Evolutionary conservation across 2,888 invertebrate species (phyloP).

Genomic region (Gymnosoma rotundatum): DNA sequence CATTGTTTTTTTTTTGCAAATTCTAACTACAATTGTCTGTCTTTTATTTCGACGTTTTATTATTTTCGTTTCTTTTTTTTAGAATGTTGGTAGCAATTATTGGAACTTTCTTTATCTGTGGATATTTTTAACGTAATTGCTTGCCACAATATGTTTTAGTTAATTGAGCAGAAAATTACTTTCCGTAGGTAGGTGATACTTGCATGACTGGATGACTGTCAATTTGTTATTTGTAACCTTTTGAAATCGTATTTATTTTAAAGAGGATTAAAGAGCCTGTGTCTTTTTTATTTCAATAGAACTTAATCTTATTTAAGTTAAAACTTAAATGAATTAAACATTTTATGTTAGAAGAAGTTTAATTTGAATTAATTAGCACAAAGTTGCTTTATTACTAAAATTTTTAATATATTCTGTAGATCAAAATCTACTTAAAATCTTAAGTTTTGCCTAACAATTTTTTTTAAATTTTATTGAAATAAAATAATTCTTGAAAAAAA

Average conservation of each 20-base stretch:
- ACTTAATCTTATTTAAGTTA: not conserved
- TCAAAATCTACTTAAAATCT: no score
- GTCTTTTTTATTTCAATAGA: not conserved
- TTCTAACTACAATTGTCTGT: no score
- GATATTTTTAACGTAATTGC: constrained; percentile 79
- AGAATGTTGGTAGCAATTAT: constrained; percentile 34
- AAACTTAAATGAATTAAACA: constrained; percentile 6
- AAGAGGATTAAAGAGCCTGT: not conserved
- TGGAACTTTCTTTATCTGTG: constrained; percentile 55
- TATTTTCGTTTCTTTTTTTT: constrained; percentile 2
- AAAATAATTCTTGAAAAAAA: no score
- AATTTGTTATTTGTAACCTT: constrained; percentile 32
- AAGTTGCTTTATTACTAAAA: no score
- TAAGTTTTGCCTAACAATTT: no score
- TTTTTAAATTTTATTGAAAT: no score
- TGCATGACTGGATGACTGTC: constrained; percentile 38
- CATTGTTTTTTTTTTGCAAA: constrained; percentile 7
- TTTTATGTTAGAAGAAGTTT: not conserved
- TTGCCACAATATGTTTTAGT: constrained; percentile 82
- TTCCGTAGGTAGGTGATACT: constrained; percentile 69
- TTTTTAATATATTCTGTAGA: no score
- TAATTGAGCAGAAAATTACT: constrained; percentile 83
- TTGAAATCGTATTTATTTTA: not conserved
- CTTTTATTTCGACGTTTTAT: constrained; percentile 22
- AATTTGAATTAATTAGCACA: no score